phyloP scores from a whole-genome alignment of 2,888 invertebrate species.

The Pseudanteris insignis region DNA sequence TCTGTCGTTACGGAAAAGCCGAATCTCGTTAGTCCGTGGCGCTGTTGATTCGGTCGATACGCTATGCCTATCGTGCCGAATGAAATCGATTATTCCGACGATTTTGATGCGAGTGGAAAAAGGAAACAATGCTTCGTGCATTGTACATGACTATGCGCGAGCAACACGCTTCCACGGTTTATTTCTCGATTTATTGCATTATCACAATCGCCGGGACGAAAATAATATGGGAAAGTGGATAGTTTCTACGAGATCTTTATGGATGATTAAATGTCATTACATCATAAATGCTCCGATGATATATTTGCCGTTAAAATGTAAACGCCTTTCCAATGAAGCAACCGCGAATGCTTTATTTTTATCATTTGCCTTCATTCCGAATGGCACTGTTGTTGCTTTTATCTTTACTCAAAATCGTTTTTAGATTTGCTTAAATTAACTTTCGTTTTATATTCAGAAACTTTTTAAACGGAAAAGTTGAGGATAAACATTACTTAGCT shows the following conservation, averaged over 20 bases:
- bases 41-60: constrained; percentile 29
- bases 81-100: constrained; percentile 25
- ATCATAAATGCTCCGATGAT: no score
- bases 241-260: background rate
- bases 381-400: no score
- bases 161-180: constrained; percentile 6
- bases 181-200: constrained; percentile 13
- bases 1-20: constrained; percentile 17
- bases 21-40: constrained; percentile 32
- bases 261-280: no score
- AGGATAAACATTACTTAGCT: no score
- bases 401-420: no score
- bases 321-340: no score
- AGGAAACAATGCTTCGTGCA: constrained; percentile 20
- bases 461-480: no score
- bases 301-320: no score
- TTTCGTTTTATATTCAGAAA: no score
- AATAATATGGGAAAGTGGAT: constrained; percentile 11
- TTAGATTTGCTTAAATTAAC: no score
- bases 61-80: constrained; percentile 21
- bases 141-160: background rate
- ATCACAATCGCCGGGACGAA: background rate
- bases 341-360: no score
- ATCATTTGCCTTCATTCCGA: no score
- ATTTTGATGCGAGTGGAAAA: constrained; percentile 9